A percentile compares a stretch with the other conserved stretches of the same genome.
These are phyloP conservation scores for Artibeus jamaicensis DNA, from an alignment of 2,797 vertebrate genomes.

Conservation along the genomic window DNA sequence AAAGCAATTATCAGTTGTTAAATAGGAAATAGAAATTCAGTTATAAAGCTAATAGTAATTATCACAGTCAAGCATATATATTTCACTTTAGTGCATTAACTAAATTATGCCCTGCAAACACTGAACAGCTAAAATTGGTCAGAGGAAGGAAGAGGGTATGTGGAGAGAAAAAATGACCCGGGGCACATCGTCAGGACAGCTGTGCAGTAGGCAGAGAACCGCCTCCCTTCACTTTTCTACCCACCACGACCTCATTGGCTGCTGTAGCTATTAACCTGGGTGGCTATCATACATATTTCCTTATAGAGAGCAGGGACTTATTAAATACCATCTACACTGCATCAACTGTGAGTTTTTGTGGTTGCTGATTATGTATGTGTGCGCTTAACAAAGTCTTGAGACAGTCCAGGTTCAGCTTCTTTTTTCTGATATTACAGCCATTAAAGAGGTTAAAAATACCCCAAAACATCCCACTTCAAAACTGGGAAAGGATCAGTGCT, in stretches of 20 bases:
- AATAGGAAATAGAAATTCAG: not conserved
- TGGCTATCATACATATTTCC: not conserved
- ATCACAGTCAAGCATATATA: not conserved
- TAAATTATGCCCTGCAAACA: not conserved
- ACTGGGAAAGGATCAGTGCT: not conserved
- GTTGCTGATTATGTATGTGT: not conserved
- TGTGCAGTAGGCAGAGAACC: not conserved
- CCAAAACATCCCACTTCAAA: not conserved
- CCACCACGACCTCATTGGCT: rapidly evolving
- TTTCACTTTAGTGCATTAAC: not conserved
- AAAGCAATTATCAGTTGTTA: not conserved
- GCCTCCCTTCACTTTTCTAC: not conserved
- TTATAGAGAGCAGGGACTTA: not conserved
- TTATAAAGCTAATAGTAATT: not conserved
- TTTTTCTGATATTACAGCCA: not conserved
- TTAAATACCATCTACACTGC: not conserved
- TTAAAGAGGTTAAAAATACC: not conserved
- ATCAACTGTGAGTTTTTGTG: not conserved
- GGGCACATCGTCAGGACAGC: not conserved
- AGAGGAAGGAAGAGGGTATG: not conserved
- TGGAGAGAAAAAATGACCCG: not conserved
- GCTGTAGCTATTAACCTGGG: not conserved
- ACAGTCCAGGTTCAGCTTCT: not conserved
- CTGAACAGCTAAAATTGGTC: not conserved
- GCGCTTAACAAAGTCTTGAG: not conserved